phyloP scores from a whole-genome alignment of 2,797 vertebrate genomes.

The Rhodeus uyekii region DNA sequence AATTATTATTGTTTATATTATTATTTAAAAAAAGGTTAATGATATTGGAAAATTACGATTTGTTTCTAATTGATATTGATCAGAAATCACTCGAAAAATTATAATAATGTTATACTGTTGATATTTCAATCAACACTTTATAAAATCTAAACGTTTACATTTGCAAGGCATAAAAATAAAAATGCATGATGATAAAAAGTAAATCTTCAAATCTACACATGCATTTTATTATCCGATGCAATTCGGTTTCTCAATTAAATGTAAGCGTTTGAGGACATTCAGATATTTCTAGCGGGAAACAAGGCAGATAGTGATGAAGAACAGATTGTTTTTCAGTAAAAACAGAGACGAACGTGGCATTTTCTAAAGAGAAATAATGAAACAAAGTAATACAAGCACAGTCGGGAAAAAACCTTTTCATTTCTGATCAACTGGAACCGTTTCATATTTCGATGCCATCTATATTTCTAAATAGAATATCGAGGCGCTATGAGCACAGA shows the following conservation, averaged over 20 bases:
- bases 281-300: not conserved
- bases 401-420: not conserved
- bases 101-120: not conserved
- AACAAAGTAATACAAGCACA: not conserved
- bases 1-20: no score
- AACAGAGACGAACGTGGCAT: not conserved
- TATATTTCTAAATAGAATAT: constrained; percentile 46
- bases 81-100: no score
- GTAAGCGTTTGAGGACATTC: not conserved
- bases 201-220: not conserved
- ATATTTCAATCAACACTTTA: not conserved
- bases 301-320: not conserved
- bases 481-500: constrained; percentile 42
- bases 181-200: not conserved
- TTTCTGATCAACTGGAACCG: constrained; percentile 24
- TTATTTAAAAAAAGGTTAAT: no score
- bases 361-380: not conserved
- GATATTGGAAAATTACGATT: no score
- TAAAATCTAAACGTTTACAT: not conserved
- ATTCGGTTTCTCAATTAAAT: not conserved
- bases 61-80: no score
- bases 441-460: constrained; percentile 48
- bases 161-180: not conserved
- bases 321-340: not conserved
- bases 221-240: not conserved